Evolutionary conservation across 2,888 invertebrate species (phyloP).

Genomic region (Eristalis intricaria): DNA sequence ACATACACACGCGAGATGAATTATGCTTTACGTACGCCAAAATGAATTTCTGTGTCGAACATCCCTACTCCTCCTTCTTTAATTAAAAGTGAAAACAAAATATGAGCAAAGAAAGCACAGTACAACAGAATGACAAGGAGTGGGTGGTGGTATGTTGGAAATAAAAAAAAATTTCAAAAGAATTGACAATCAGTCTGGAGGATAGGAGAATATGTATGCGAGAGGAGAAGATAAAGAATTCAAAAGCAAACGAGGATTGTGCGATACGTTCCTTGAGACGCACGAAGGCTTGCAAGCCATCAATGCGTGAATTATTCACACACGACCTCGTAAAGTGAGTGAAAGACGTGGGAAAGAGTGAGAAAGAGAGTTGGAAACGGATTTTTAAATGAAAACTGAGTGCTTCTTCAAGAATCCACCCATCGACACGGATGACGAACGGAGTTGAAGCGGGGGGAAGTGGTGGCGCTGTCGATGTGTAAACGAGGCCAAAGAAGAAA

Average conservation of each 20-base stretch:
- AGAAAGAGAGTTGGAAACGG: constrained; percentile 24
- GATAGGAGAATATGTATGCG: constrained; percentile 24
- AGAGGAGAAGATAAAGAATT: constrained; percentile 16
- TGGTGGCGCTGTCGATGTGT: neutral
- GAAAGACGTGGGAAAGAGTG: constrained; percentile 12
- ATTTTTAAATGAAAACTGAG: constrained; percentile 40
- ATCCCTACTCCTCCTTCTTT: constrained; percentile 58
- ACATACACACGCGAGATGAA: neutral
- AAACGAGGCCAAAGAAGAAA: neutral
- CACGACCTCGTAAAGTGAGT: constrained; percentile 63
- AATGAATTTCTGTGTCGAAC: constrained; percentile 42
- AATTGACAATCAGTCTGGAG: constrained; percentile 65
- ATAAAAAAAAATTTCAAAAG: constrained; percentile 55
- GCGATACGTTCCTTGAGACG: constrained; percentile 13
- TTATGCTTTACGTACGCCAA: constrained; percentile 10
- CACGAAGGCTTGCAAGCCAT: constrained; percentile 46
- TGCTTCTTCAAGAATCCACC: constrained; percentile 20
- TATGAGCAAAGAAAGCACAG: constrained; percentile 23
- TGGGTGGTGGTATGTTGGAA: neutral
- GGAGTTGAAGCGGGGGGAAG: neutral
- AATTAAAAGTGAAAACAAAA: constrained; percentile 64
- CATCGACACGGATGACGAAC: constrained; percentile 47
- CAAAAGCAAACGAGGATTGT: constrained; percentile 14
- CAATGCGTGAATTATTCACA: constrained; percentile 67
- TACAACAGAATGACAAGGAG: constrained; percentile 5